Evolutionary conservation across 2,113 vertebrate genomes (phyloP).

Genomic region (Alosa alosa): DNA sequence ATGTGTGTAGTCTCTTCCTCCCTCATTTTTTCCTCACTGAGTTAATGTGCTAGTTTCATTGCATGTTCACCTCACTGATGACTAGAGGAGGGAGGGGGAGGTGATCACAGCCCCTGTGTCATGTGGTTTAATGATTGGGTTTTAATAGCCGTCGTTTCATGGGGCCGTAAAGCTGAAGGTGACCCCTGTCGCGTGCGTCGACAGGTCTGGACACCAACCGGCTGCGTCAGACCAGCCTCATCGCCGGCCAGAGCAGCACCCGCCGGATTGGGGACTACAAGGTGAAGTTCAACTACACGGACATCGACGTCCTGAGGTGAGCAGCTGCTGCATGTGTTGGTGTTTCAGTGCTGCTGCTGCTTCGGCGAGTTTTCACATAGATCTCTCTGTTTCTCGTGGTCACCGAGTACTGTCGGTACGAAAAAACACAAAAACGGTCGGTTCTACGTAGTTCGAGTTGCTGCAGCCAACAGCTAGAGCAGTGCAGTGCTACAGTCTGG

Average conservation of each 20-base stretch:
- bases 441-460: too few relatives aligned
- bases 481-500: too few relatives aligned
- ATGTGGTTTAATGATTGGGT: not conserved
- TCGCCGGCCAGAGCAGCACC: constrained; percentile 91
- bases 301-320: constrained; percentile 92
- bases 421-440: too few relatives aligned
- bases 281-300: constrained; percentile 90
- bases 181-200: not conserved
- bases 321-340: constrained; percentile 26
- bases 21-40: not conserved
- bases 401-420: too few relatives aligned
- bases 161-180: not conserved
- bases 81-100: not conserved
- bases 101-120: not conserved
- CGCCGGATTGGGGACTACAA: constrained; percentile 93
- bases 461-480: too few relatives aligned
- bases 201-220: constrained; percentile 87
- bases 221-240: constrained; percentile 83
- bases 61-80: constrained; percentile 1
- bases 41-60: not conserved
- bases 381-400: too few relatives aligned
- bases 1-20: not conserved
- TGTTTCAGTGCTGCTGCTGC: not conserved
- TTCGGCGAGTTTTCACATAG: too few relatives aligned
- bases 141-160: not conserved